phyloP scores from a whole-genome alignment of 2,113 vertebrate species.

The Perognathus longimembris region DNA sequence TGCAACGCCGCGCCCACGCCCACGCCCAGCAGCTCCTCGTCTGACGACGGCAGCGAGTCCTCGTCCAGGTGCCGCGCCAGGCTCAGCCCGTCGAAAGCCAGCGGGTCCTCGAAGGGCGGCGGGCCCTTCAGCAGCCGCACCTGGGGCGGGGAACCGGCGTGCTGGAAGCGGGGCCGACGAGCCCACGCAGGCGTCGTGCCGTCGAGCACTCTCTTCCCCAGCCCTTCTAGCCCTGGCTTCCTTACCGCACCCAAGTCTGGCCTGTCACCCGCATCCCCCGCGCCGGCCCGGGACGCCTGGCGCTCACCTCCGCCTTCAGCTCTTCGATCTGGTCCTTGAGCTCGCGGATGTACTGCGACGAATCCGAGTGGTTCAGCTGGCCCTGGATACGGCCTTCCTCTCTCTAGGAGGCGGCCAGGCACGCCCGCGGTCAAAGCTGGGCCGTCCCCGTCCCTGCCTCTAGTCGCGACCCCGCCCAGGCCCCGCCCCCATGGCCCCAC shows the following conservation, averaged over 20 bases:
- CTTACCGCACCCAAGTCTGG: not conserved
- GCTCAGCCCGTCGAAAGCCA: slow-evolving; percentile 90
- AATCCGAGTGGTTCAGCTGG: slow-evolving; percentile 95
- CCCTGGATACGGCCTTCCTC: slow-evolving; percentile 96
- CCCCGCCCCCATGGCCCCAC: slow-evolving; percentile 80
- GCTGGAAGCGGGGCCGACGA: not conserved
- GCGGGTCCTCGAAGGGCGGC: slow-evolving; percentile 85
- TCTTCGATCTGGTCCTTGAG: slow-evolving; percentile 95
- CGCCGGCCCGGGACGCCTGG: not conserved
- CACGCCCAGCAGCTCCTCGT: slow-evolving; percentile 93
- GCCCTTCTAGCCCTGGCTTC: not conserved
- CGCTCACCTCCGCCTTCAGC: slow-evolving; percentile 93
- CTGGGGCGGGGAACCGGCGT: slow-evolving; percentile 80
- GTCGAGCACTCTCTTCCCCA: not conserved
- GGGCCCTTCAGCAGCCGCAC: slow-evolving; percentile 93
- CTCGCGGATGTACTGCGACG: slow-evolving; percentile 94
- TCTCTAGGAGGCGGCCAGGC: slow-evolving; percentile 84
- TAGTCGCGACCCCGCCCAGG: not conserved
- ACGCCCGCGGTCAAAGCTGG: not conserved
- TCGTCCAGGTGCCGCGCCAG: slow-evolving; percentile 92
- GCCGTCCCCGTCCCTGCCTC: no score
- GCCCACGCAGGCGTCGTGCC: not conserved
- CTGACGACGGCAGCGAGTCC: slow-evolving; percentile 94
- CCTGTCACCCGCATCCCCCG: not conserved
- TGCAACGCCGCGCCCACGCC: slow-evolving; percentile 88